Conservation (phyloP, 1,140 invertebrate genomes). For the Apocrypta bakeri region DNA sequence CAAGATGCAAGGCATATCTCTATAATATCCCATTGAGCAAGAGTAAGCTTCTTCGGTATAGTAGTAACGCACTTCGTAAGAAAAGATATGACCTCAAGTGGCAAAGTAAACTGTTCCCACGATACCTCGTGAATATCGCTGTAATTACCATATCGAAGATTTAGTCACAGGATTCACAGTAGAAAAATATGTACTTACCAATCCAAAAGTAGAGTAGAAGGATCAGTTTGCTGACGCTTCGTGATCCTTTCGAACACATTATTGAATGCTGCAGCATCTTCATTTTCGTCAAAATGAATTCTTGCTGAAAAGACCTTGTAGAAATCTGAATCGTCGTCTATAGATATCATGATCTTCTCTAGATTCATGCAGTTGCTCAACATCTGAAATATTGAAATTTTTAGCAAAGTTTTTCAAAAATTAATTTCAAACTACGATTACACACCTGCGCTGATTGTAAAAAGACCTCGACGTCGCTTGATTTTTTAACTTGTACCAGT, state of each 20-base stretch:
- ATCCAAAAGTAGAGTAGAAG: conserved; percentile 58
- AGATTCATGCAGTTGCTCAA: conserved; percentile 29
- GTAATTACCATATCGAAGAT: conserved; percentile 50
- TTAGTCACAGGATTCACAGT: conserved; percentile 40
- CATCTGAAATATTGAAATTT: conserved; percentile 18
- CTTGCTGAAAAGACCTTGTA: conserved; percentile 32
- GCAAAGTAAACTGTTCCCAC: conserved; percentile 67
- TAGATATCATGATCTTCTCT: conserved; percentile 15
- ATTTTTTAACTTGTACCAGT: neutral
- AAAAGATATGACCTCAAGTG: conserved; percentile 69
- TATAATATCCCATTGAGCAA: conserved; percentile 80
- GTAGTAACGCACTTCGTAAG: conserved; percentile 62
- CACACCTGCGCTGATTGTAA: conserved; percentile 43
- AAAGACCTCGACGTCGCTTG: conserved; percentile 21
- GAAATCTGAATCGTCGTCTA: conserved; percentile 33
- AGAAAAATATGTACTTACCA: conserved; percentile 54
- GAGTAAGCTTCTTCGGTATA: conserved; percentile 69
- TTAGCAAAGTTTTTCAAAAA: neutral
- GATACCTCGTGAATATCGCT: conserved; percentile 62
- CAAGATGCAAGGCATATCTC: conserved; percentile 80
- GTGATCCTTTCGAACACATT: conserved; percentile 57
- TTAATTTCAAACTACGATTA: neutral
- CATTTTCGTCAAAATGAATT: conserved; percentile 12
- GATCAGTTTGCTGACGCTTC: conserved; percentile 55
- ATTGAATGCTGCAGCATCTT: neutral